A percentile compares a stretch with the other conserved stretches of the same genome.
These are phyloP conservation scores for Cyanistes caeruleus DNA, from an alignment of 2,113 vertebrate species.

Conservation along the genomic window DNA sequence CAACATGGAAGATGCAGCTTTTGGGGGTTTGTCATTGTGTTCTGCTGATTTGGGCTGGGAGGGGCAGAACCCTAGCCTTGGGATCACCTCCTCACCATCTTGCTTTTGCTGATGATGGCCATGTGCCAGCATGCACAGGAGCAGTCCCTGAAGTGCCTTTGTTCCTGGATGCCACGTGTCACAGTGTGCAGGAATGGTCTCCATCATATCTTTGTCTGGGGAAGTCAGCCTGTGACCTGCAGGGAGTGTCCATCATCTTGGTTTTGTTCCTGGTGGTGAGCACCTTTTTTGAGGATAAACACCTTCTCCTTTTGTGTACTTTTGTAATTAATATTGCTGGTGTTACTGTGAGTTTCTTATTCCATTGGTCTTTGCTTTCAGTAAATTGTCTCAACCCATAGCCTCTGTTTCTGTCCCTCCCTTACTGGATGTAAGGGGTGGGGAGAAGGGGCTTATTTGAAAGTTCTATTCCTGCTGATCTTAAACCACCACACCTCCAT, in stretches of 20 bases:
- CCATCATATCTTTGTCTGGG: accelerated
- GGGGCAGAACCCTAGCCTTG: not conserved
- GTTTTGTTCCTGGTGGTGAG: not conserved
- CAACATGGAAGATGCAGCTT: accelerated
- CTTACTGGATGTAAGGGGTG: too few relatives aligned
- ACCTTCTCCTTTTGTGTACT: not conserved
- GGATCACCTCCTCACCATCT: accelerated
- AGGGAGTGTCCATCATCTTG: not conserved
- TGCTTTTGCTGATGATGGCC: not conserved
- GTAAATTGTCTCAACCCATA: not conserved
- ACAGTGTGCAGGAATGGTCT: not conserved
- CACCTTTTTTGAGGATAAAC: not conserved
- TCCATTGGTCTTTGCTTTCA: not conserved
- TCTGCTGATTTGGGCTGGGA: not conserved
- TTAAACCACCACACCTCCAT: not conserved
- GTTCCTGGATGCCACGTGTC: not conserved
- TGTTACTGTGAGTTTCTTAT: not conserved
- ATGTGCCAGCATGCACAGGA: not conserved
- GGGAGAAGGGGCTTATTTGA: not conserved
- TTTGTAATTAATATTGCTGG: not conserved
- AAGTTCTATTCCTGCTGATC: not conserved
- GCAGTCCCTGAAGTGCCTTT: too few relatives aligned
- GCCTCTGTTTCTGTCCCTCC: not conserved
- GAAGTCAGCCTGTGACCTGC: not conserved
- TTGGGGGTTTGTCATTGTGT: not conserved